Conservation (phyloP, 2,797 vertebrate genomes). For the Coreius guichenoti region DNA sequence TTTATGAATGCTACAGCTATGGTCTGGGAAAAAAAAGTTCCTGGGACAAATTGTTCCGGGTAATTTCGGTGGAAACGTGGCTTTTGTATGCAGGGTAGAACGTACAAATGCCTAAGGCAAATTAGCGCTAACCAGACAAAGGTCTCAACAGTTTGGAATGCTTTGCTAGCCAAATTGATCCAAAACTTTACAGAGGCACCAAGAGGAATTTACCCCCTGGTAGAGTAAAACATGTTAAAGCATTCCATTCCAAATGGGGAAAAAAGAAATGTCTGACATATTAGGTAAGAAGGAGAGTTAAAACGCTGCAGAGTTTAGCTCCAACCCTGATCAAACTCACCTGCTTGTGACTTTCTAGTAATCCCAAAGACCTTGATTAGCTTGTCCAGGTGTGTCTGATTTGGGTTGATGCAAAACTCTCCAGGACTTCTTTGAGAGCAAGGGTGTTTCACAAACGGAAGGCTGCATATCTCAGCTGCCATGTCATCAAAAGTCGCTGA, state of each 20-base stretch:
- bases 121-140: conserved; percentile 47
- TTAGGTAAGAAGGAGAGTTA: conserved; percentile 20
- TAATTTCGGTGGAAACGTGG: no score
- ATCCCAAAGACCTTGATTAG: background rate
- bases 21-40: no score
- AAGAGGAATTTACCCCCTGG: conserved; percentile 49
- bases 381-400: conserved; percentile 6
- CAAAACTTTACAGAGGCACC: conserved; percentile 40
- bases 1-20: background rate
- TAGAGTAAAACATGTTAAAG: conserved; percentile 43
- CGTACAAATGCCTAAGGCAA: background rate
- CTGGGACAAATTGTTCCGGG: no score
- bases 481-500: no score
- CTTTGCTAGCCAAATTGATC: conserved; percentile 30
- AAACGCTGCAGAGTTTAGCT: background rate
- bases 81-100: background rate
- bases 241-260: conserved; percentile 47
- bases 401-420: background rate
- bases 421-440: background rate
- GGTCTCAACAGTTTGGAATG: conserved; percentile 37
- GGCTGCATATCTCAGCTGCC: no score
- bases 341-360: background rate
- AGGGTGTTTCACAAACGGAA: no score
- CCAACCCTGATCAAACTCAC: background rate
- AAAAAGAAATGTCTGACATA: conserved; percentile 19